Conservation (phyloP, 2,888 invertebrate species). For the Notocelia uddmanniana region DNA sequence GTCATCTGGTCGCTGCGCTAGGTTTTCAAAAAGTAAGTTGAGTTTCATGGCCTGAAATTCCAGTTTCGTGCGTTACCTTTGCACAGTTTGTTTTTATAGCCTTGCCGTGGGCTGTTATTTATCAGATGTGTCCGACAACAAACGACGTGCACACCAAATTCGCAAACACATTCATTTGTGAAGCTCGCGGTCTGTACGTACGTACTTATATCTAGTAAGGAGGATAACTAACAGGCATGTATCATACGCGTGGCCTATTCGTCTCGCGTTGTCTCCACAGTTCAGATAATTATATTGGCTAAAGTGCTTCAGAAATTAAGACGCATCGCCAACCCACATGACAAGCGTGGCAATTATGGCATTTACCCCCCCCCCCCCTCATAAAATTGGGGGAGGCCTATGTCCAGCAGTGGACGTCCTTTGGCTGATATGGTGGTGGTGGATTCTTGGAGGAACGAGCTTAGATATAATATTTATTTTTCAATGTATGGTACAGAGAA, state of each 20-base stretch:
- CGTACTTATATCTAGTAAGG: constrained; percentile 12
- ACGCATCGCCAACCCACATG: too few species aligned
- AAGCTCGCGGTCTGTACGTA: constrained; percentile 49
- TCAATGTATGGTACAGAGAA: not conserved
- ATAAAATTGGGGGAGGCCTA: too few species aligned
- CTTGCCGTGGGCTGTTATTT: constrained; percentile 73
- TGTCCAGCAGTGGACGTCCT: too few species aligned
- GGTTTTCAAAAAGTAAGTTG: not conserved
- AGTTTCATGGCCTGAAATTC: constrained; percentile 17
- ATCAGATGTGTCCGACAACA: constrained; percentile 73
- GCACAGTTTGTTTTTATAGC: constrained; percentile 73
- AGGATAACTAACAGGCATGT: constrained; percentile 18
- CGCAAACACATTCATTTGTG: constrained; percentile 76
- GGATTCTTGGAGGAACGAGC: not conserved
- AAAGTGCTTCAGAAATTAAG: not conserved
- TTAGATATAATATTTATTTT: not conserved
- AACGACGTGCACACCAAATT: constrained; percentile 69
- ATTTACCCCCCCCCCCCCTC: too few species aligned
- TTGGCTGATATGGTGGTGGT: too few species aligned
- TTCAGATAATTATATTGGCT: not conserved
- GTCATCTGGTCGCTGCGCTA: not conserved
- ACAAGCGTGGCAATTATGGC: too few species aligned
- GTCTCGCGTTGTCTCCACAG: constrained; percentile 14
- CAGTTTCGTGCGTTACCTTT: constrained; percentile 61
- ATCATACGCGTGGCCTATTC: constrained; percentile 27